Evolutionary conservation across 2,113 vertebrate species (phyloP).

Genomic region (Tragelaphus buxtoni): DNA sequence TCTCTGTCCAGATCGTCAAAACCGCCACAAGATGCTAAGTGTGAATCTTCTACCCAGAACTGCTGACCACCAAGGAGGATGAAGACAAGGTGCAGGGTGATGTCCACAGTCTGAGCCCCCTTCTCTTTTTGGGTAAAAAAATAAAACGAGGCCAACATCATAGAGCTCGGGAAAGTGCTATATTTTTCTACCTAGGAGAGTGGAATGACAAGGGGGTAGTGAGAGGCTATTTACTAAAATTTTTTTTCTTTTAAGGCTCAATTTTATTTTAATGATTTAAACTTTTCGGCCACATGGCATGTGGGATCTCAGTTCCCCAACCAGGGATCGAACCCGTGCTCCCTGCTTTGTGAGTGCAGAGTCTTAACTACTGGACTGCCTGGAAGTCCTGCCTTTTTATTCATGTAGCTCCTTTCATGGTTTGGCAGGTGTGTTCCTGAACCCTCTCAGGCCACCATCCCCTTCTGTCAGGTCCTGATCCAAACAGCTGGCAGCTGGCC

Average conservation of each 20-base stretch:
- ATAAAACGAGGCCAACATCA: background rate
- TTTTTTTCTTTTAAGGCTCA: background rate
- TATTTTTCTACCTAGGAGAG: background rate
- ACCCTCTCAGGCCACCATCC: background rate
- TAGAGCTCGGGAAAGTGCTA: background rate
- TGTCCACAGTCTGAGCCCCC: rapidly evolving
- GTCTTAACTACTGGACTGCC: background rate
- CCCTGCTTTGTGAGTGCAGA: background rate
- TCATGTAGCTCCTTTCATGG: rapidly evolving
- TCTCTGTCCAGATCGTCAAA: background rate
- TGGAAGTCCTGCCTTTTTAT: background rate
- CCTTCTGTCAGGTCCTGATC: background rate
- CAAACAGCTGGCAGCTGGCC: background rate
- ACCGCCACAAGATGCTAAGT: rapidly evolving
- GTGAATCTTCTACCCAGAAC: background rate
- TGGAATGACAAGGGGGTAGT: rapidly evolving
- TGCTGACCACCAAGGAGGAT: background rate
- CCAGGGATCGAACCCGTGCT: background rate
- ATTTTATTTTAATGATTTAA: background rate
- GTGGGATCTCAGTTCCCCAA: rapidly evolving
- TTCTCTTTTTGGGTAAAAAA: background rate
- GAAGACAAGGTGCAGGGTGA: no score
- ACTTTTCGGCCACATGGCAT: background rate
- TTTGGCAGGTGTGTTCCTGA: background rate
- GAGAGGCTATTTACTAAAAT: background rate